Percentiles rank a stretch among this genome's conserved stretches.
Conservation (phyloP, 2,797 vertebrate species). For the Helarctos malayanus region DNA sequence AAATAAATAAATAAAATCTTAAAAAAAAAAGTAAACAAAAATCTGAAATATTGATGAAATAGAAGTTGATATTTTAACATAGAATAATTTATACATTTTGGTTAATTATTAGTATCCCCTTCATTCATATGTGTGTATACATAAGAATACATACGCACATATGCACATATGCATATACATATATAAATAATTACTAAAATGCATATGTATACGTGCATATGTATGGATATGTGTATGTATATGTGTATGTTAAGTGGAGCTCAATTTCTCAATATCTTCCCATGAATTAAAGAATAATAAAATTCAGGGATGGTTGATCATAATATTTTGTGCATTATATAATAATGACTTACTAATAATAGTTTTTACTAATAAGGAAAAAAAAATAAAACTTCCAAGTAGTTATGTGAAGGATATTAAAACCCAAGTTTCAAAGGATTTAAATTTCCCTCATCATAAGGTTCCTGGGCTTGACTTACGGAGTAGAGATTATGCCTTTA, state of each 20-base stretch:
- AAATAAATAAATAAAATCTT: too few relatives aligned
- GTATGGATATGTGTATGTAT: not conserved
- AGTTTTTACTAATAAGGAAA: not conserved
- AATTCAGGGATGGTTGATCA: not conserved
- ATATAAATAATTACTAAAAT: not conserved
- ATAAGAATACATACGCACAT: too few relatives aligned
- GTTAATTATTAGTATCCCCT: not conserved
- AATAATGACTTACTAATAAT: not conserved
- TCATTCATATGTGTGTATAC: fast-evolving
- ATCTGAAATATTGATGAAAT: not conserved
- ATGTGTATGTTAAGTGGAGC: not conserved
- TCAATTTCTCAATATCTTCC: not conserved
- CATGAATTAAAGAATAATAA: not conserved
- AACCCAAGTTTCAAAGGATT: constrained; percentile 43
- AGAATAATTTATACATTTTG: not conserved
- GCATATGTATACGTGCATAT: not conserved
- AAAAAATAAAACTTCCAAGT: not conserved
- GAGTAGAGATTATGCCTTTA: constrained; percentile 53
- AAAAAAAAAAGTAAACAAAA: not conserved
- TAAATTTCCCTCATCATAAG: constrained; percentile 28
- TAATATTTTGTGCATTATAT: not conserved
- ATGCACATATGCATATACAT: not conserved
- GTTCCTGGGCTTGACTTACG: constrained; percentile 52
- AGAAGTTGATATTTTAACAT: not conserved
- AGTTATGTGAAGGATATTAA: not conserved